Base-by-base conservation (phyloP, 2,113 vertebrate genomes). In the Boulengeromyrus knoepffleri region DNA sequence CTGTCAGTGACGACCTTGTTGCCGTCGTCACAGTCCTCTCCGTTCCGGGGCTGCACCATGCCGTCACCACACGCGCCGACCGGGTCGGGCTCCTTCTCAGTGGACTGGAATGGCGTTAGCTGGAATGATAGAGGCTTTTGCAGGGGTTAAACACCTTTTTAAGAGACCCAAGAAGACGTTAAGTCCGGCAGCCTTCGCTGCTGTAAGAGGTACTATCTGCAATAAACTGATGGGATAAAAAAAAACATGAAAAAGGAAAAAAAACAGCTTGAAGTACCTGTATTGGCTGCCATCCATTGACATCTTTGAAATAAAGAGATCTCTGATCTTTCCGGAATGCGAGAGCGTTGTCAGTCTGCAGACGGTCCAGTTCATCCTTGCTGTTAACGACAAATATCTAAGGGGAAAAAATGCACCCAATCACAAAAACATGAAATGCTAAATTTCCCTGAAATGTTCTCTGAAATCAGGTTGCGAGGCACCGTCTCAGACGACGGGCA, bases 371-470 rank as follows among this genome's bases (percentile, higher is more conserved):
- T 90, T 98, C 98, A 89, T 98, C 98, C 92, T 96, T 96, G 92
- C 94, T 97, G 92, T 96, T 97, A 87, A 99, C 97, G 92, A 99
- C 97, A 95, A 97, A 99, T 95, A 99, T 98, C 98, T 98, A 93
- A 6, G 36, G 31, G 77, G 66, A 10, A 15, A 89, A 4, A 90
- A 84, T 3, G 56, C 17, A 21, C 36, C 3, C 36, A 10, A 45
- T 89, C 13, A 58, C 19, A 4, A 45, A 42, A 50, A 42, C 12
- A 36, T 17, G 50, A 70, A 5, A 56, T 36, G 21, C 1, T 5
- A 15, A n/a, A 50, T 24, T 70, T 88, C n/a, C 42, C 53, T 1
- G 39, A 42, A 19, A 7, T 17, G 39, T 45, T 83, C 31, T 8
- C 39, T 24, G 77, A 45, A 39, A 21, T 83, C 42, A 45, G 5